A percentile compares a stretch with the other conserved stretches of the same genome.
Conservation (phyloP, 1,140 invertebrate genomes). For the Telenomus remus region DNA sequence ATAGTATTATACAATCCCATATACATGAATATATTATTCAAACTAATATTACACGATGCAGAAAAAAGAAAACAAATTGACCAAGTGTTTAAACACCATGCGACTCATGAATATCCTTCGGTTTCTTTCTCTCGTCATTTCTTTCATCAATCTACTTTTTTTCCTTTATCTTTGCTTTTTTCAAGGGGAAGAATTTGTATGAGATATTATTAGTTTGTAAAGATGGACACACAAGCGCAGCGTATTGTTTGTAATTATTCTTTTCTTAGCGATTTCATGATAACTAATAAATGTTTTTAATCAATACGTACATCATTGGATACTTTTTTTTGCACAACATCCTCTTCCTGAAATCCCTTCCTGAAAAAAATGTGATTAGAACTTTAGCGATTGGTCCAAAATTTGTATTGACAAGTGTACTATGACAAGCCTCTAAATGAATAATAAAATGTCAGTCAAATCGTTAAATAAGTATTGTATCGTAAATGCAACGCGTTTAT, state of each 20-base stretch:
- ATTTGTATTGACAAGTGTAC: too few relatives aligned
- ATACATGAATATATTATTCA: conserved; percentile 15
- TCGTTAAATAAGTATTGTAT: conserved; percentile 49
- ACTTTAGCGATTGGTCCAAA: too few relatives aligned
- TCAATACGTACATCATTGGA: conserved; percentile 38
- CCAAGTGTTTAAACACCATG: conserved; percentile 19
- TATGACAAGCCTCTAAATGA: too few relatives aligned
- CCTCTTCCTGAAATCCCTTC: neutral
- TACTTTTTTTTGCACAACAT: conserved; percentile 8
- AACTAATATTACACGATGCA: too few relatives aligned
- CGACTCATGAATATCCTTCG: conserved; percentile 38
- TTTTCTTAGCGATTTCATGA: conserved; percentile 53
- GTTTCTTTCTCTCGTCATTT: conserved; percentile 44
- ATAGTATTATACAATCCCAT: conserved; percentile 19
- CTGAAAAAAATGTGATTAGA: too few relatives aligned
- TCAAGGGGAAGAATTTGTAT: conserved; percentile 42
- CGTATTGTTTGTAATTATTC: conserved; percentile 57
- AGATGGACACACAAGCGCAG: conserved; percentile 51
- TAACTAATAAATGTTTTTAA: conserved; percentile 59
- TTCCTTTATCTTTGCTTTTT: conserved; percentile 42
- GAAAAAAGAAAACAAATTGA: too few relatives aligned
- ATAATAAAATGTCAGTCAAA: too few relatives aligned
- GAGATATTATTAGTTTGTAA: conserved; percentile 56
- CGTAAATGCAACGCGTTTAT: conserved; percentile 63
- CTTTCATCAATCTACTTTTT: conserved; percentile 11